Evolutionary conservation across 1,140 invertebrate genomes (phyloP), one percentile per base, ranked within the genome.

Genomic region (Araneus ventricosus): DNA sequence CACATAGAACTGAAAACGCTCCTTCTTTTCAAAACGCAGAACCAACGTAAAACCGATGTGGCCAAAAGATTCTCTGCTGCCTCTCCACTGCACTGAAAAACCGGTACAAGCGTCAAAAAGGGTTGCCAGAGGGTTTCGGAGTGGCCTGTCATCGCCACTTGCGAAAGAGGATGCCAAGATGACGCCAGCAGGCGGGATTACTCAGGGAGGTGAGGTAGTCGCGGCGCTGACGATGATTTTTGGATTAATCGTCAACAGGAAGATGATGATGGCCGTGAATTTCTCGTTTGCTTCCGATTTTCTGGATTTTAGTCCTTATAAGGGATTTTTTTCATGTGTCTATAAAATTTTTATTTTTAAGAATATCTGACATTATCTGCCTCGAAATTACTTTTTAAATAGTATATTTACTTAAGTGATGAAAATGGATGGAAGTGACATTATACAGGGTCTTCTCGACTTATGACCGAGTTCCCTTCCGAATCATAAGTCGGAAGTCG

Each of bases 31-130:
- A 88, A 88, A 67, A 24, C 37, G 80, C 14, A 45, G 39, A 82
- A 88, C n/a, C 39, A 37, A 57, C 37, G 57, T 34, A 37, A 52
- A 34, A 17, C 14, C 20, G 20, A 24, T 37, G n/a, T 88, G n/a
- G 30, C 86, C 61, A 88, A 52, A 52, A n/a, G 34, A 67, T 67
- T 67, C 86, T 27, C 37, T 37, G 59, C 39, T 37, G 59, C 39
- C 86, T 88, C 30, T 61, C 86, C 39, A 70, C 86, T 88, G 86
- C 86, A 88, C 86, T 88, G 86, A 70, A 88, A 88, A 88, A 88
- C 86, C 86, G 86, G 86, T 88, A 59, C 86, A 70, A 88, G 86
- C 86, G 86, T 88, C 86, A 88, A 88, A 70, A 61, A 39, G 86
- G 86, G 86, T 88, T 88, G 86, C 86, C 86, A 67, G 17, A 88